Conservation (phyloP, 2,888 invertebrate species). For the Drosophila birchii region DNA sequence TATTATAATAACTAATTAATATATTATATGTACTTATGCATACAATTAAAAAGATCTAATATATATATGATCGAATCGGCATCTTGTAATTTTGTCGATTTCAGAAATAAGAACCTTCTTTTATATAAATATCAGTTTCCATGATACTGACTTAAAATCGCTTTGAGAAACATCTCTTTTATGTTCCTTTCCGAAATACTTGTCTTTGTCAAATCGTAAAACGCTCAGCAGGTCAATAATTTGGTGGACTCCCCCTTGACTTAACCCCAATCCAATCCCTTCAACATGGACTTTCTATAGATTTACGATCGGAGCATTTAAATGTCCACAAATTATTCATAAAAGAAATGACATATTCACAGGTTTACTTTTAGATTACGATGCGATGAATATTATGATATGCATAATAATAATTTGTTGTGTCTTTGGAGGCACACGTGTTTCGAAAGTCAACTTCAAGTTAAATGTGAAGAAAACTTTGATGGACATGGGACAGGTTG, state of each 20-base stretch:
- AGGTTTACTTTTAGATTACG: constrained; percentile 42
- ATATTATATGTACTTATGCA: too few relatives aligned
- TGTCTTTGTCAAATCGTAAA: constrained; percentile 44
- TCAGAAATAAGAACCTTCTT: background rate
- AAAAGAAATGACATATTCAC: constrained; percentile 33
- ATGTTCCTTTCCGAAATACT: constrained; percentile 2
- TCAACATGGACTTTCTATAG: constrained; percentile 57
- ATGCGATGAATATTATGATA: constrained; percentile 46
- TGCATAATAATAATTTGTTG: constrained; percentile 54
- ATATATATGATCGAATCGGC: too few relatives aligned
- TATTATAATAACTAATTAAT: too few relatives aligned
- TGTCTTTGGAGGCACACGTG: constrained; percentile 56
- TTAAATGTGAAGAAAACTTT: constrained; percentile 47
- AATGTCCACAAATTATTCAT: constrained; percentile 56
- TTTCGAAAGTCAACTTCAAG: constrained; percentile 62
- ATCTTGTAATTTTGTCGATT: background rate
- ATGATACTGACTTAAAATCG: background rate
- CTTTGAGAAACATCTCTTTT: constrained; percentile 10
- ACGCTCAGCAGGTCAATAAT: constrained; percentile 48
- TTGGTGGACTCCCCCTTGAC: constrained; percentile 1
- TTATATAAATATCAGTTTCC: background rate
- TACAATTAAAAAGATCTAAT: too few relatives aligned
- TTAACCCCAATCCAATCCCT: constrained; percentile 11
- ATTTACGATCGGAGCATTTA: constrained; percentile 67
- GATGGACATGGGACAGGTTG: constrained; percentile 44